Evolutionary conservation across 2,888 invertebrate genomes (phyloP), one percentile per base, ranked within the genome.

Genomic region (Leptogaster cylindrica): DNA sequence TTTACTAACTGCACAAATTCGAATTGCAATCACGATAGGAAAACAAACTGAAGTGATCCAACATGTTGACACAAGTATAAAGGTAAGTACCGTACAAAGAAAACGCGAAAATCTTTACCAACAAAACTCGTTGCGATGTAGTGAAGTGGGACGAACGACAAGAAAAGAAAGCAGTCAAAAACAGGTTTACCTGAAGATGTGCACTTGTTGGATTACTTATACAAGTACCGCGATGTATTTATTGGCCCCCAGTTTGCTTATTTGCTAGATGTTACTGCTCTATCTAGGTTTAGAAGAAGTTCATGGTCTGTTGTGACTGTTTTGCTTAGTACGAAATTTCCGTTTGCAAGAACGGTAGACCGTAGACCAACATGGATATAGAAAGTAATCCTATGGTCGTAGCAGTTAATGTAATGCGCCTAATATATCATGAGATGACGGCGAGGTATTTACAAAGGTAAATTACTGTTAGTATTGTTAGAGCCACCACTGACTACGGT

Each of bases 101-200:
- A 44, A 41, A 61, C 41, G 61, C 61, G 14, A 61, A 61, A 14
- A 61, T 44, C 61, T 41, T 18, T 12, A 44, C 27, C 44, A 44
- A 61, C 61, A 28, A 61, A 61, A 51, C 16, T 61, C 61, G 27
- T 23, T 61, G 44, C 36, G 55, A 55, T 23, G 20, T 55, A 55
- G 55, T 61, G 44, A 61, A 61, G 61, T 61, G 61, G 61, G 61
- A 61, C 61, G 44, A 61, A 61, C 28, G 44, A 61, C 27, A 61
- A 41, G 61, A 61, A 61, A 44, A 44, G 61, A 61, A 61, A 61
- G 41, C 44, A 10, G 61, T 28, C 5, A 18, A 2, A 61, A 61
- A 61, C 61, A 44, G 61, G 61, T 61, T 61, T 61, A n/a, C 28
- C 16, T 61, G 27, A 16, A 61, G 61, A 55, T 36, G 55, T 20